Evolutionary conservation across 2,113 vertebrate species (phyloP), one percentile per base, ranked within the genome.

Genomic region (Bubo bubo): DNA sequence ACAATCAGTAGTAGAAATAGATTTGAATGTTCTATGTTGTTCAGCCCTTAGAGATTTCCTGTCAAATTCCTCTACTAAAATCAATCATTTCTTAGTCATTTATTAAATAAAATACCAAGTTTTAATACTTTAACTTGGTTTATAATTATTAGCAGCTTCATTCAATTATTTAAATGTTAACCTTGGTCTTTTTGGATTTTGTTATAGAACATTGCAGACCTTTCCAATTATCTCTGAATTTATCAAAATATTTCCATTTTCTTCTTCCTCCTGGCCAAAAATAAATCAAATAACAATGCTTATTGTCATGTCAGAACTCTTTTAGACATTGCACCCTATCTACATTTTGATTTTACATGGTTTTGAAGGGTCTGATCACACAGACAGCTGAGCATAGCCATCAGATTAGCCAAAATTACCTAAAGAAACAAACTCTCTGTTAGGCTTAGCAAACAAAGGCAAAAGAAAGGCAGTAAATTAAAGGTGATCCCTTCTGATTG

Each of bases 321-420:
- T 56, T 74, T 14, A 89, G 49, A 26, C 9, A 19, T 39, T 83
- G 13, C 20, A 60, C 1, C 3, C 35, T 53, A 71, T 8, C 41
- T 30, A 62, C 16, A 37, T 47, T 88, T 96, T 77, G 6, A 86
- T 45, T 94, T 96, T 14, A 17, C 8, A 45, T 67, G 14, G 26
- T 66, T 93, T 87, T 84, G 16, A 93, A 39, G 16, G 3, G 9
- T 2, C 35, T 35, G 76, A 64, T 93, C 35, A 58, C 41, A 50
- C 52, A 72, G 39, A 91, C 15, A 90, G 49, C 60, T 92, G 43
- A 96, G 37, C 21, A 90, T 45, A 74, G 27, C 8, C 60, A 94
- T 87, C 43, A 93, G 41, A 74, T 94, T 15, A 45, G 23, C 80
- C 47, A 96, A 95, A 98, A 94, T 95, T 97, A 94, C 59, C 79